These are phyloP conservation scores for Solea senegalensis DNA, from an alignment of 2,113 vertebrate genomes.

Conservation along the genomic window DNA sequence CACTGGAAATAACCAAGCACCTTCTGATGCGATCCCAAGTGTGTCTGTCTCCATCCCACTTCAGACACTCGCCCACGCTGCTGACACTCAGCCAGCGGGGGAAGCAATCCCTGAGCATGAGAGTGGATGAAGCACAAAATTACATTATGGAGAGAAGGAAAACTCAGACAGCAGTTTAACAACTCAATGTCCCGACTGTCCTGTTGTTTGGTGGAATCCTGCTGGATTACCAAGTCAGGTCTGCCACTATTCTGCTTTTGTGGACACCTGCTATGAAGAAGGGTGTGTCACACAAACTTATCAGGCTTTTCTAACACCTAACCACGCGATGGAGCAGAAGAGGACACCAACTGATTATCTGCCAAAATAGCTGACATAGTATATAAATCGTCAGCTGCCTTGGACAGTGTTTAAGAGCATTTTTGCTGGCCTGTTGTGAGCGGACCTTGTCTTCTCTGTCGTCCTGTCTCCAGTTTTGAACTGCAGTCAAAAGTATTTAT, in stretches of 20 bases:
- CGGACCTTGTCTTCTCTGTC: conserved; percentile 4
- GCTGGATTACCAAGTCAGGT: conserved; percentile 30
- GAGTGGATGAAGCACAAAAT: conserved; percentile 64
- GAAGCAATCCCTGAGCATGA: conserved; percentile 58
- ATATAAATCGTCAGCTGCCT: neutral
- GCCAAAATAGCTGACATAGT: conserved; percentile 18
- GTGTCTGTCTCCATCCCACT: conserved; percentile 75
- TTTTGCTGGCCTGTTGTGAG: conserved; percentile 7
- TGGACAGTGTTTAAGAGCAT: conserved; percentile 24
- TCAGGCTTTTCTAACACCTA: conserved; percentile 21
- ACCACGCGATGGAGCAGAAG: conserved; percentile 15
- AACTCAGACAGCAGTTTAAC: conserved; percentile 24
- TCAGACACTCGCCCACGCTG: conserved; percentile 58
- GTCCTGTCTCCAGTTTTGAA: conserved; percentile 18
- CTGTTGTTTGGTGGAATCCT: conserved; percentile 13
- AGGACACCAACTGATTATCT: conserved; percentile 25
- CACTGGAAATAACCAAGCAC: conserved; percentile 49
- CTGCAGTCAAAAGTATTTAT: conserved; percentile 2
- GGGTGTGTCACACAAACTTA: conserved; percentile 10
- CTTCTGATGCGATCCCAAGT: conserved; percentile 61
- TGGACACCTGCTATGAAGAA: conserved; percentile 24
- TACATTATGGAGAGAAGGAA: conserved; percentile 21
- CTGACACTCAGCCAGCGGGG: conserved; percentile 49
- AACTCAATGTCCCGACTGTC: conserved; percentile 39
- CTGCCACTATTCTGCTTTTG: conserved; percentile 35